Percentiles rank a stretch among this genome's conserved stretches.
phyloP scores from a whole-genome alignment of 37 sponge, comb jelly and placozoan genomes.

The Ephydatia muelleri region DNA sequence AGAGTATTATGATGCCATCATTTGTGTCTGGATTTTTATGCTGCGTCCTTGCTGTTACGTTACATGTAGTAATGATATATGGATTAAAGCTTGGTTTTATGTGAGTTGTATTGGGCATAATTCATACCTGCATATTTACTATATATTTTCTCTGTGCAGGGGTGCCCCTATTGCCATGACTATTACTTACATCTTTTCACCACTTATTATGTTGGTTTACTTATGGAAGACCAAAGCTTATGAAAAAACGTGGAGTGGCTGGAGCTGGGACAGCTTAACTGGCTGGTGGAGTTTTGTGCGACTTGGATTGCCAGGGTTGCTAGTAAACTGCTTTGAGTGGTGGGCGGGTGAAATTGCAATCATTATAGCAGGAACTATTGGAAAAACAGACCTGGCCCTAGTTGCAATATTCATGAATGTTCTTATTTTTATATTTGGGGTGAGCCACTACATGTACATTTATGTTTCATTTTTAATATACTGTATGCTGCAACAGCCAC shows the following conservation, averaged over 20 bases:
- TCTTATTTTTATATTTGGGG: neutral
- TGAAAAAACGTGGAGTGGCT: constrained; percentile 59
- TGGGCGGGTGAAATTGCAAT: constrained; percentile 43
- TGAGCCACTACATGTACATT: neutral
- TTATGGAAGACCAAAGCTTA: constrained; percentile 27
- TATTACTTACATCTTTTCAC: neutral
- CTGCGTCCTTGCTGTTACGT: constrained; percentile 17
- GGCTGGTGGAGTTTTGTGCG: constrained; percentile 37
- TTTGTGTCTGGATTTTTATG: constrained; percentile 8
- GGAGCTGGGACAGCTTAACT: constrained; percentile 62
- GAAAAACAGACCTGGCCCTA: neutral
- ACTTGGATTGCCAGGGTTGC: constrained; percentile 37
- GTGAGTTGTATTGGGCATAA: constrained; percentile 25
- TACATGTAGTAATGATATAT: constrained; percentile 43
- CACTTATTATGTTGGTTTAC: constrained; percentile 35
- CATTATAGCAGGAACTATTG: constrained; percentile 20
- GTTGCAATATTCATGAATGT: neutral
- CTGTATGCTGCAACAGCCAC: constrained; percentile 3
- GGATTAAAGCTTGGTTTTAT: constrained; percentile 22
- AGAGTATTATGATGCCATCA: constrained; percentile 63
- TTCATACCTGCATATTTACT: neutral
- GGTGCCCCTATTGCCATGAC: constrained; percentile 35
- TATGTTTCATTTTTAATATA: neutral
- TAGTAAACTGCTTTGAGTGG: constrained; percentile 30
- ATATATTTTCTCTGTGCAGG: constrained; percentile 8